phyloP scores from a whole-genome alignment of 2,797 vertebrate genomes.

The Acanthurus lineatus region DNA sequence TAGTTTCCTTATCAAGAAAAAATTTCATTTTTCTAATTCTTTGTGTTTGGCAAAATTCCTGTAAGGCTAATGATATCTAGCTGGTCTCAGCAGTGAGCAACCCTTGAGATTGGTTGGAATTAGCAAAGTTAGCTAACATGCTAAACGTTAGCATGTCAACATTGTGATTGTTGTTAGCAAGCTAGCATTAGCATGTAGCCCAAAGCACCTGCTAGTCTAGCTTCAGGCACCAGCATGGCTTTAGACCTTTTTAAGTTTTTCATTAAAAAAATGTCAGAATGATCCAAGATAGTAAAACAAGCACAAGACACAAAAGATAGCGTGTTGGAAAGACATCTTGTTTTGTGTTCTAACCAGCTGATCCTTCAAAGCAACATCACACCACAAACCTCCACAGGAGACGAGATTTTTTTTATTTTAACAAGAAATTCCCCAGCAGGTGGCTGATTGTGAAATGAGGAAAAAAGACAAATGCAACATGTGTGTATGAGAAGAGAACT shows the following conservation, averaged over 20 bases:
- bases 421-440: constrained; percentile 6
- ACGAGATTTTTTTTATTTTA: constrained; percentile 6
- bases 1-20: too few relatives aligned
- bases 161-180: too few relatives aligned
- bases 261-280: background rate
- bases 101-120: background rate
- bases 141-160: background rate
- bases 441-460: constrained; percentile 24
- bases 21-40: background rate
- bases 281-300: background rate
- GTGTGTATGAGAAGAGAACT: background rate
- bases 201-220: background rate
- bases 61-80: background rate
- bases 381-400: constrained; percentile 17
- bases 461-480: constrained; percentile 1
- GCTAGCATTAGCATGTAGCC: too few relatives aligned
- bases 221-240: background rate
- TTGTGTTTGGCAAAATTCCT: background rate
- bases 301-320: constrained; percentile 3
- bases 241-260: background rate
- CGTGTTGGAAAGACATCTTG: background rate
- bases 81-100: background rate
- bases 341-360: constrained; percentile 5
- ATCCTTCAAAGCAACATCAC: constrained; percentile 13
- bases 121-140: background rate